A percentile compares a stretch with the other conserved stretches of the same genome.
phyloP scores from a whole-genome alignment of 30 jellyfish, hydroid and myxozoan species.

The Hydractinia echinata region DNA sequence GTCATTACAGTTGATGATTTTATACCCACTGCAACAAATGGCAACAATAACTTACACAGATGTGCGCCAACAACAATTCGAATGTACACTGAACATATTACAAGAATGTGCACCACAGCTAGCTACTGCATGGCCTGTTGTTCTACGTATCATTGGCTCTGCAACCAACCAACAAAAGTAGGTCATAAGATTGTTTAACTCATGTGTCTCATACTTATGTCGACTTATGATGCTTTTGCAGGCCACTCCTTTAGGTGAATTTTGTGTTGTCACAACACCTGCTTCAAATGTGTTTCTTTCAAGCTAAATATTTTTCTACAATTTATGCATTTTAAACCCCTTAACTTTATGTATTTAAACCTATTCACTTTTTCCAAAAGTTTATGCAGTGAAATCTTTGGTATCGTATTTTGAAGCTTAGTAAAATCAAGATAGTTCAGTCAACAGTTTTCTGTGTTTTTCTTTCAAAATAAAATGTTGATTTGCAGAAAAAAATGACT shows the following conservation, averaged over 20 bases:
- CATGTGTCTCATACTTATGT: too few relatives aligned
- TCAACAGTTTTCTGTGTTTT: not conserved
- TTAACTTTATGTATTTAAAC: too few relatives aligned
- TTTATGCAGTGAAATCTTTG: not conserved
- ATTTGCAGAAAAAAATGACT: not conserved
- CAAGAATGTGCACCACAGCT: slow-evolving; percentile 84
- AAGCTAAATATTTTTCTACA: too few relatives aligned
- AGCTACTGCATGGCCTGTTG: slow-evolving; percentile 84
- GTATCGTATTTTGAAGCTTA: not conserved
- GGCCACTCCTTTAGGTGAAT: too few relatives aligned
- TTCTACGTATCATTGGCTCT: slow-evolving; percentile 77
- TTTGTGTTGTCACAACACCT: too few relatives aligned
- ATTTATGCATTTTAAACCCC: too few relatives aligned
- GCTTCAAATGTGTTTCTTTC: too few relatives aligned
- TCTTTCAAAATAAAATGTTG: too few relatives aligned
- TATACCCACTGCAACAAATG: slow-evolving; percentile 91
- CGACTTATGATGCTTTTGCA: too few relatives aligned
- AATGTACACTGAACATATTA: slow-evolving; percentile 64
- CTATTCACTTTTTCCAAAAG: too few relatives aligned
- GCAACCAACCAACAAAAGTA: slow-evolving; percentile 94
- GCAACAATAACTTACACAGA: slow-evolving; percentile 58
- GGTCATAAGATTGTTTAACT: not conserved
- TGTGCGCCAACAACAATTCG: slow-evolving; percentile 89
- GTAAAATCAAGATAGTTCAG: not conserved
- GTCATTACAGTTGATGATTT: slow-evolving; percentile 72